Base-by-base conservation (phyloP, 2,797 vertebrate species). In the Mormyrus proboscirostris region DNA sequence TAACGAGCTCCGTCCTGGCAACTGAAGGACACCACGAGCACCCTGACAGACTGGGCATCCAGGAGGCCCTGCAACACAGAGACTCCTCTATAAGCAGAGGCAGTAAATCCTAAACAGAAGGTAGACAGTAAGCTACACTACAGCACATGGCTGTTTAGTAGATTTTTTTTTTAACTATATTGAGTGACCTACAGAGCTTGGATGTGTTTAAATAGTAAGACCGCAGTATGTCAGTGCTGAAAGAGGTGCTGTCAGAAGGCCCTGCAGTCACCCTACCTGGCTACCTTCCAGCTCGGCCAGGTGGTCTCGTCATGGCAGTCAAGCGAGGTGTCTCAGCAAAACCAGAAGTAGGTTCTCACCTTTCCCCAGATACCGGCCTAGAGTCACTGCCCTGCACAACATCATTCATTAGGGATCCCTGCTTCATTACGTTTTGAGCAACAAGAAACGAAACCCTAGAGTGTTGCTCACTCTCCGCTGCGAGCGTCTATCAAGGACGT, bases 231-330 rank as follows among this genome's bases (percentile, higher is more conserved):
- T n/a, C 50, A 53, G 47, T 4, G 25, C 9, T 14, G 49, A 25
- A 85, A 25, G 49, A 50, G 22, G n/a, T 12, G 9, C 4, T 55
- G 3, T 16, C 2, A 0, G 12, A 16, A 83, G 22, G 25, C 0
- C 1, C 85, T 87, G 19, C 29, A 57, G 29, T 55, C 12, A 38
- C 12, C 90, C 8, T 69, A 96, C 96, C 95, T 92, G 92, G 76
- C 65, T 93, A 89, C 89, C 91, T 91, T 90, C 90, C 91, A 96
- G 93, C 92, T 95, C 93, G 7, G 94, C 91, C 94, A 96, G 85
- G 89, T 96, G 96, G 92, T 96, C 95, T 91, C 95, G 95, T 95
- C 95, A 96, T 0, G 93, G 94, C 5, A 95, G 94, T 95, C 95
- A 96, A 91, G 93, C 95, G 4, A 93, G 93, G 76, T 96, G 94